Conservation (phyloP, 1,140 invertebrate species). For the Lycorma delicatula region DNA sequence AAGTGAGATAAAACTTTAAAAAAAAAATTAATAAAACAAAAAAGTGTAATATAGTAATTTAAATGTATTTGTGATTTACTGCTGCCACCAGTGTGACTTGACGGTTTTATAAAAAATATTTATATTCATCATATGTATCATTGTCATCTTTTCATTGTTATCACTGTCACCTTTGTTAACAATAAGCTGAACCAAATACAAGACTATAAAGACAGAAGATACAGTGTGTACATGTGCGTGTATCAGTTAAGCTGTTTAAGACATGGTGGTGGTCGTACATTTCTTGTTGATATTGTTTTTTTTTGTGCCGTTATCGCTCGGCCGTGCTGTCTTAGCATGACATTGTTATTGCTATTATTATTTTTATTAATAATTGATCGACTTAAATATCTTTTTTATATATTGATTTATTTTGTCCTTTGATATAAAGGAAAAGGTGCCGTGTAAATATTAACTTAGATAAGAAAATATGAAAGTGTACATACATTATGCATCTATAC, state of each 20-base stretch:
- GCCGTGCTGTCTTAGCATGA: background rate
- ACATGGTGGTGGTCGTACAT: slow-evolving; percentile 11
- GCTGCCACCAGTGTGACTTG: background rate
- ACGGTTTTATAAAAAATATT: no score
- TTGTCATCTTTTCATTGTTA: no score
- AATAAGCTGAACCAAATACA: no score
- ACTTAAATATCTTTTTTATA: slow-evolving; percentile 10
- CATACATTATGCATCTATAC: no score
- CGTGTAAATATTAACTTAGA: slow-evolving; percentile 19
- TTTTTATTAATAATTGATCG: background rate
- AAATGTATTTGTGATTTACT: slow-evolving; percentile 4
- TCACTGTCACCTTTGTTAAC: no score
- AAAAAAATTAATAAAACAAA: slow-evolving; percentile 4
- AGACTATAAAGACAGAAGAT: no score
- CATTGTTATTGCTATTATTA: background rate
- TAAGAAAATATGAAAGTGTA: no score
- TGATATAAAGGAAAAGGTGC: slow-evolving; percentile 14
- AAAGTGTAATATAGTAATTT: background rate
- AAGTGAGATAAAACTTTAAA: no score
- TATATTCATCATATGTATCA: no score
- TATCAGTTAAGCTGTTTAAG: no score
- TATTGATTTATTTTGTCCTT: slow-evolving; percentile 13
- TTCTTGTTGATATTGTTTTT: slow-evolving; percentile 6
- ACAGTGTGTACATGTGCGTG: no score
- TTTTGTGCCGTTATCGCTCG: background rate